Conservation (phyloP, 2,888 invertebrate genomes). For the Lepidochrysops patricia region DNA sequence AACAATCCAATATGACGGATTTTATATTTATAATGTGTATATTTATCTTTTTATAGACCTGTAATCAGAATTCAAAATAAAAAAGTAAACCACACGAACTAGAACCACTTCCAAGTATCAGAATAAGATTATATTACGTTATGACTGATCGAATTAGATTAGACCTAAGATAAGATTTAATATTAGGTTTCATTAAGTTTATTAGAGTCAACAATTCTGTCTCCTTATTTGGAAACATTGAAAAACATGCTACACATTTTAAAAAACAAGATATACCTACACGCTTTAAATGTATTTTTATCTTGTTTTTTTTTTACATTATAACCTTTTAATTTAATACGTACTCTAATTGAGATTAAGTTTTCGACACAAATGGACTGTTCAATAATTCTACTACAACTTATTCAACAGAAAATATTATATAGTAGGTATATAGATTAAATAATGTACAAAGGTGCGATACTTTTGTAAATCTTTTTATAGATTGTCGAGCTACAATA, state of each 20-base stretch:
- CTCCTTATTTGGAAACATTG: neutral
- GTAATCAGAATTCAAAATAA: neutral
- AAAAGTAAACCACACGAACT: neutral
- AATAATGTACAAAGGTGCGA: neutral
- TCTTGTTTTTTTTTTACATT: neutral
- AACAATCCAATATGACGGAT: neutral
- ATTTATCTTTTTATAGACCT: neutral
- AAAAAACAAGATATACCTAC: neutral
- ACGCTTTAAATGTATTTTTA: neutral
- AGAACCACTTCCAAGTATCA: neutral
- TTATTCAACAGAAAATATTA: neutral
- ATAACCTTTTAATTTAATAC: no score
- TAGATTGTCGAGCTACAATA: conserved; percentile 3
- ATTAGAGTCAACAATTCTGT: neutral
- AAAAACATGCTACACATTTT: neutral
- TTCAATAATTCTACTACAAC: neutral
- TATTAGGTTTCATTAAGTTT: neutral
- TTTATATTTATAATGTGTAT: neutral
- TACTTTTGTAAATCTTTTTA: neutral
- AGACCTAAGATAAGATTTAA: neutral
- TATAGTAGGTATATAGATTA: no score
- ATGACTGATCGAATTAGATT: neutral
- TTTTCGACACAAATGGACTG: no score
- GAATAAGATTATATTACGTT: neutral
- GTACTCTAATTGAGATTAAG: no score